These are phyloP conservation scores for Pangasius mekongensis DNA, from an alignment of 2,797 vertebrate genomes.

Conservation along the genomic window DNA sequence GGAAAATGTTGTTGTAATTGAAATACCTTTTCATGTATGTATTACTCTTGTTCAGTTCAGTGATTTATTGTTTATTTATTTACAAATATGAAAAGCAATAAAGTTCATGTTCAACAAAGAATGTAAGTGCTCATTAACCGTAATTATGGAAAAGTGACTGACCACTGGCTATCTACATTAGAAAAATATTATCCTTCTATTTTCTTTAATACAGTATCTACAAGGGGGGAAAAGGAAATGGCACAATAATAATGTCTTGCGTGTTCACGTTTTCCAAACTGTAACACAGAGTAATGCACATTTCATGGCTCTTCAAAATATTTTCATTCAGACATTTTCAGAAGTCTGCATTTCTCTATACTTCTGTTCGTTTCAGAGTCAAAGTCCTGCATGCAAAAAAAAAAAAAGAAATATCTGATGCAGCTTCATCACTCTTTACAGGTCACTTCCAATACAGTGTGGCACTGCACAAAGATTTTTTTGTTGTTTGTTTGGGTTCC, in stretches of 20 bases:
- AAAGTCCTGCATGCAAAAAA: neutral
- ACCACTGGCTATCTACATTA: slow-evolving; percentile 71
- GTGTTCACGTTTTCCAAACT: slow-evolving; percentile 54
- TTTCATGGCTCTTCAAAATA: neutral
- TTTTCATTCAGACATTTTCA: slow-evolving; percentile 51
- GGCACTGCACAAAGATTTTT: slow-evolving; percentile 13
- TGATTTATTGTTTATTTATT: slow-evolving; percentile 68
- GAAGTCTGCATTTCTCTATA: neutral
- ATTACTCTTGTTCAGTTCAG: neutral
- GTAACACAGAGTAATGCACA: neutral
- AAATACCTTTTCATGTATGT: neutral
- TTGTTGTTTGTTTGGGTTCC: slow-evolving; percentile 32
- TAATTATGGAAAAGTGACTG: slow-evolving; percentile 59
- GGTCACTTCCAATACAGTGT: slow-evolving; percentile 8
- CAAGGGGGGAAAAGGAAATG: slow-evolving; percentile 57
- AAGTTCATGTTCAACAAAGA: slow-evolving; percentile 30
- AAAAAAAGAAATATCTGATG: neutral
- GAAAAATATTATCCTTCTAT: slow-evolving; percentile 79
- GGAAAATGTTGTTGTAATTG: neutral
- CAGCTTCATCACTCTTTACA: slow-evolving; percentile 13
- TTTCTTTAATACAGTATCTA: slow-evolving; percentile 80
- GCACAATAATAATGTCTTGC: slow-evolving; percentile 59
- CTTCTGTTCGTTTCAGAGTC: neutral
- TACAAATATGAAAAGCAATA: slow-evolving; percentile 65
- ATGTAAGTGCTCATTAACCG: slow-evolving; percentile 54